Conservation (phyloP, 2,113 vertebrate genomes). For the Platichthys stellatus region DNA sequence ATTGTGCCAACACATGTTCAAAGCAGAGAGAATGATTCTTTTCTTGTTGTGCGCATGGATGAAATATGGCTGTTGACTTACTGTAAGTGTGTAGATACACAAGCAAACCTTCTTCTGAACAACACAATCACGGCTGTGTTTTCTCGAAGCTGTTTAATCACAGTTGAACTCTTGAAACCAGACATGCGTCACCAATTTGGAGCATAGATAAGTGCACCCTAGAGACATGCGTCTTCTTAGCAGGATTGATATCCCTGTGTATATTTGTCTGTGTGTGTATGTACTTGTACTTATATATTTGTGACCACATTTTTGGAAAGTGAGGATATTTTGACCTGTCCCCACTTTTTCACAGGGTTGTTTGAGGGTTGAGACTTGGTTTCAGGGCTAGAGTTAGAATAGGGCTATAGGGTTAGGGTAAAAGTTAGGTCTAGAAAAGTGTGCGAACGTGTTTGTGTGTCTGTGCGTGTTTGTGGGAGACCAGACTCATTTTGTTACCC, state of each 20-base stretch:
- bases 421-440: too few relatives aligned
- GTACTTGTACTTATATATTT: neutral
- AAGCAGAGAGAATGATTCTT: conserved; percentile 8
- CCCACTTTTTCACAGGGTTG: too few relatives aligned
- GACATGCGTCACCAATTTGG: conserved; percentile 47
- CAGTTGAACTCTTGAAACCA: conserved; percentile 31
- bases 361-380: too few relatives aligned
- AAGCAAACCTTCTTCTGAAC: neutral
- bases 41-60: neutral
- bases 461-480: too few relatives aligned
- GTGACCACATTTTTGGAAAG: neutral
- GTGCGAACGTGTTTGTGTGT: too few relatives aligned
- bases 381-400: too few relatives aligned
- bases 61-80: conserved; percentile 17
- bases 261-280: neutral
- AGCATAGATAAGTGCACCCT: conserved; percentile 39
- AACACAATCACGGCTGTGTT: conserved; percentile 27
- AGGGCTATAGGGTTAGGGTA: too few relatives aligned
- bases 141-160: conserved; percentile 46
- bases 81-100: neutral
- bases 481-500: too few relatives aligned
- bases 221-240: conserved; percentile 38
- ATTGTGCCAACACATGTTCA: conserved; percentile 25
- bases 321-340: too few relatives aligned
- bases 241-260: conserved; percentile 6